Conservation (phyloP, 2,797 vertebrate genomes). For the Parauchenoglanis ngamensis region DNA sequence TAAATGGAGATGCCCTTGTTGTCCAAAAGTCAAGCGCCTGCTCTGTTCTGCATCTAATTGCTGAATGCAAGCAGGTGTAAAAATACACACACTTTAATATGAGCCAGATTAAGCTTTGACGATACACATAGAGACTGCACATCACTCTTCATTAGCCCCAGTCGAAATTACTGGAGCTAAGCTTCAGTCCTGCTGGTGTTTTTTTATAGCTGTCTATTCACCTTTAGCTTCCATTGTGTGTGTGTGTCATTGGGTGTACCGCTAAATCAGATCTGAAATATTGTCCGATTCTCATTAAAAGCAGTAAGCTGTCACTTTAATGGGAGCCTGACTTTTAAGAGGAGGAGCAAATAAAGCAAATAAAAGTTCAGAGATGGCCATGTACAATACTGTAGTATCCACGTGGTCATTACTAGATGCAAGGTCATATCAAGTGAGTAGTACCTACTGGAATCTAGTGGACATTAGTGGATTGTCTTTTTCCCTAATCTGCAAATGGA, state of each 20-base stretch:
- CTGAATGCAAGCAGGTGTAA: background rate
- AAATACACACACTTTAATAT: background rate
- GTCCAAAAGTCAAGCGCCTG: background rate
- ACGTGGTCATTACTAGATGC: background rate
- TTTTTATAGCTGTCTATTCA: slow-evolving; percentile 33
- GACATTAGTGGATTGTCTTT: background rate
- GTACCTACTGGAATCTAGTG: background rate
- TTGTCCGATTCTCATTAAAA: slow-evolving; percentile 7
- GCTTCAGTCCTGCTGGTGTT: background rate
- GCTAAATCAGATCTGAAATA: slow-evolving; percentile 28
- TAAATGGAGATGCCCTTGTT: background rate
- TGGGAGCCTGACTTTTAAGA: slow-evolving; percentile 37
- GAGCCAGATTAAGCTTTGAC: background rate
- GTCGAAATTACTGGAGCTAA: background rate
- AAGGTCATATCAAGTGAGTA: background rate
- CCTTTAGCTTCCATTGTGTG: background rate
- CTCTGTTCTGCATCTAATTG: background rate
- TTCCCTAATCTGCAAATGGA: slow-evolving; percentile 8
- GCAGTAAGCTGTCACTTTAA: slow-evolving; percentile 43
- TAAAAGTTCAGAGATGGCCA: background rate
- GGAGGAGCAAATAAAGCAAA: background rate
- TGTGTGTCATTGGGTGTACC: background rate
- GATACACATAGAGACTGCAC: background rate
- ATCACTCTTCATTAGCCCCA: background rate
- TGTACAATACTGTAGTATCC: background rate